Conservation (phyloP, 2,113 vertebrate species). For the Gallinago media region DNA sequence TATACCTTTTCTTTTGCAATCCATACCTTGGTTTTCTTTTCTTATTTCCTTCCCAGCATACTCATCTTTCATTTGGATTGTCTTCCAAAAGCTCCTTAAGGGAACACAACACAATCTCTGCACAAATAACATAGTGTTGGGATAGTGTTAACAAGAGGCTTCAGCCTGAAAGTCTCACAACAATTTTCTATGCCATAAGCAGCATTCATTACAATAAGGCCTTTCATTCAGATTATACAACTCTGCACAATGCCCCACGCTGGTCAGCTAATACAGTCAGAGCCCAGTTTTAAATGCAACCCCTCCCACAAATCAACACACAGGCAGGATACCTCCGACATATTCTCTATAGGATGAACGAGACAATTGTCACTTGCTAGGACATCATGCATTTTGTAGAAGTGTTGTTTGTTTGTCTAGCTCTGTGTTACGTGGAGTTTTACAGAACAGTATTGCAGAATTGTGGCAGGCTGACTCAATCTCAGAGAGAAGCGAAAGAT, state of each 20-base stretch:
- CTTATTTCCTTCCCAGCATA: neutral
- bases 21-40: neutral
- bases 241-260: neutral
- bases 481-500: neutral
- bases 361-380: neutral
- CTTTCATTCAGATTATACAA: conserved; percentile 45
- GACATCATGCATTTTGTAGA: neutral
- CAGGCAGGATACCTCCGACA: accelerated
- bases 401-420: neutral
- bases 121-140: neutral
- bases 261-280: neutral
- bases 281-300: neutral
- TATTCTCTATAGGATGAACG: accelerated
- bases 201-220: conserved; percentile 31
- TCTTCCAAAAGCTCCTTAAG: neutral
- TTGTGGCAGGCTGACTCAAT: neutral
- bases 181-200: conserved; percentile 18
- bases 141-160: neutral
- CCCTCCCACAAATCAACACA: neutral
- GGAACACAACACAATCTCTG: neutral
- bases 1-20: neutral
- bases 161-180: conserved; percentile 2
- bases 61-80: neutral
- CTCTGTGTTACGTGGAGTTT: neutral
- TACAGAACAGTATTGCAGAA: neutral